Evolutionary conservation across 2,113 vertebrate genomes (phyloP).

Genomic region (Odontophorus gujanensis): DNA sequence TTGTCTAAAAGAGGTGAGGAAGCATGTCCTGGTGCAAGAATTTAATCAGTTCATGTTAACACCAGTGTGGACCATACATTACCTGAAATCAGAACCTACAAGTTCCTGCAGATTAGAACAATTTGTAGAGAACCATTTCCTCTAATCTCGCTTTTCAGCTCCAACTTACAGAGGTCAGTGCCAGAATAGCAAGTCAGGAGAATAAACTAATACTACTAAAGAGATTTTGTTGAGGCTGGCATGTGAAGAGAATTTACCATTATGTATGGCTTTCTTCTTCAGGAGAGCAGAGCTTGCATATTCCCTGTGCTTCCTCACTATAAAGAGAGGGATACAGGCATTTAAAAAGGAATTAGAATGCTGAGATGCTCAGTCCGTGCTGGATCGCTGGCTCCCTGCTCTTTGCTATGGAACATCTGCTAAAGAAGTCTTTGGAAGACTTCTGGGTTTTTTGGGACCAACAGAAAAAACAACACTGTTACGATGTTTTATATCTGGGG

Average conservation of each 20-base stretch:
- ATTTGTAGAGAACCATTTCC: not conserved
- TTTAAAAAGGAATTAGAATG: conserved; percentile 21
- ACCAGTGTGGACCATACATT: not conserved
- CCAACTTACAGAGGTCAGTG: not conserved
- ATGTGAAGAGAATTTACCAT: not conserved
- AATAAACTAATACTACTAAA: not conserved
- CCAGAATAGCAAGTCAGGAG: not conserved
- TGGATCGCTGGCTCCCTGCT: conserved; percentile 7
- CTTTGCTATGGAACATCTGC: not conserved
- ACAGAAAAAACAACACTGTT: not conserved
- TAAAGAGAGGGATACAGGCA: not conserved
- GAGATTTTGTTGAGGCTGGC: not conserved
- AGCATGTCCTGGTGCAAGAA: not conserved
- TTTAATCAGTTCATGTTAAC: not conserved
- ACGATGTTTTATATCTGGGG: conserved; percentile 40
- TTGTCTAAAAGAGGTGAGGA: not conserved
- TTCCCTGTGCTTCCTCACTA: not conserved
- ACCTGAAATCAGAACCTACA: not conserved
- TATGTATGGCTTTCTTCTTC: not conserved
- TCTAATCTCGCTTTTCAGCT: conserved; percentile 13
- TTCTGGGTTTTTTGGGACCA: conserved; percentile 20
- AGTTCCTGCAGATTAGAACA: not conserved
- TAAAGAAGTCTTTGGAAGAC: conserved; percentile 22
- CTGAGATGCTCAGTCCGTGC: not conserved
- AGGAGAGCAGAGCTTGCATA: not conserved